These are phyloP conservation scores for Desmophyllum pertusum DNA, from an alignment of 92 coral and sea anemone species.

Conservation along the genomic window DNA sequence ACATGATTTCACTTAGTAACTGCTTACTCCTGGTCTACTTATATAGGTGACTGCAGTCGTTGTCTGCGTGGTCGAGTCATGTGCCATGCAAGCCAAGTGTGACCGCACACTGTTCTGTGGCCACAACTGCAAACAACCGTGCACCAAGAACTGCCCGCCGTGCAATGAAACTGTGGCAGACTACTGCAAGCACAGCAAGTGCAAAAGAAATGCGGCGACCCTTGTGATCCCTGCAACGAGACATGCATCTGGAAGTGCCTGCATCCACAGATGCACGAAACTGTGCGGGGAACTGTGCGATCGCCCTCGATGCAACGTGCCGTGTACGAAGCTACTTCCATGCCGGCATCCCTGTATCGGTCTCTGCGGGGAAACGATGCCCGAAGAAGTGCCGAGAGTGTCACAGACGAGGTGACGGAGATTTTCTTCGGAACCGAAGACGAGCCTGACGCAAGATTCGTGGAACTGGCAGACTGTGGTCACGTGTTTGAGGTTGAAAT, in stretches of 20 bases:
- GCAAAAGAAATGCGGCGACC: slow-evolving; percentile 82
- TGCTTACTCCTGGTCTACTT: neutral
- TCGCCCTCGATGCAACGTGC: slow-evolving; percentile 76
- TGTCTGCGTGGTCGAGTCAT: slow-evolving; percentile 90
- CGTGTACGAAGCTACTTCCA: slow-evolving; percentile 53
- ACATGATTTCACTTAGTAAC: neutral
- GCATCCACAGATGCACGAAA: slow-evolving; percentile 67
- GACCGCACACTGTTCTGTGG: slow-evolving; percentile 89
- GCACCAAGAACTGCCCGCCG: slow-evolving; percentile 95
- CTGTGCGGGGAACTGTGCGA: slow-evolving; percentile 83
- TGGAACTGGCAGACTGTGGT: slow-evolving; percentile 88
- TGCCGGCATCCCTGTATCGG: slow-evolving; percentile 91
- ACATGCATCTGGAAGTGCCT: slow-evolving; percentile 80
- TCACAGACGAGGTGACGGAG: slow-evolving; percentile 87
- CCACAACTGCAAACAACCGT: slow-evolving; percentile 75
- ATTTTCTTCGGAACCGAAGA: slow-evolving; percentile 89
- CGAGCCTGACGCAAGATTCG: slow-evolving; percentile 81
- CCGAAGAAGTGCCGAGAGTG: slow-evolving; percentile 93
- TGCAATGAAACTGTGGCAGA: slow-evolving; percentile 76
- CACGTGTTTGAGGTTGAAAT: slow-evolving; percentile 83
- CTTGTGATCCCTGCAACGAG: slow-evolving; percentile 79
- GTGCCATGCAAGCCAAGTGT: slow-evolving; percentile 68
- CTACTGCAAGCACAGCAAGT: slow-evolving; percentile 86
- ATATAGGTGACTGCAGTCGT: slow-evolving; percentile 79
- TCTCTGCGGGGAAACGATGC: slow-evolving; percentile 93